Evolutionary conservation across 2,113 vertebrate species (phyloP), one percentile per base, ranked within the genome.

Genomic region (Brachyhypopomus gauderio): DNA sequence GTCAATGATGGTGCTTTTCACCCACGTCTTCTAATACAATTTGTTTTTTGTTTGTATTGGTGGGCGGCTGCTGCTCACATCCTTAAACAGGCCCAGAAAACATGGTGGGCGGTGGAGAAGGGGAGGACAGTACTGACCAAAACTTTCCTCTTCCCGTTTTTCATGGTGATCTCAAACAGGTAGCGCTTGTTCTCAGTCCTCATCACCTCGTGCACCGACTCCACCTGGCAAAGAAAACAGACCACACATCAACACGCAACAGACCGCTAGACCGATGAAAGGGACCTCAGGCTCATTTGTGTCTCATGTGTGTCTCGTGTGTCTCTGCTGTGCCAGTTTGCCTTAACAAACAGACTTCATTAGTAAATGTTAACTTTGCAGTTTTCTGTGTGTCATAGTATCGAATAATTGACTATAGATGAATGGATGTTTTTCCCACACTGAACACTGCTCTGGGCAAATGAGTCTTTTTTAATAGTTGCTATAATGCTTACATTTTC

Each of bases 131-230:
- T 69, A 88, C 93, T 93, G 85, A 95, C 94, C 90, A 95, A 78
- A 74, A 94, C 23, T 88, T 94, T 95, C 77, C 79, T 93, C 88
- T 94, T 95, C 75, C 94, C 92, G 1, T 90, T 93, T 78, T 86
- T 92, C 93, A 95, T 91, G 71, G 67, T 82, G 19, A 95, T 92
- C 84, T 95, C 93, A 86, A 95, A 95, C 48, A 88, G 71, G 16
- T 91, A 93, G 55, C 87, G 88, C 25, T 88, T 92, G 52, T 74
- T 84, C 17, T 83, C 87, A 0, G 63, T 36, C 67, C 67, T 82
- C 38, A 82, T 86, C 36, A 93, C 78, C 78, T 93, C 89, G 52
- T 90, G 84, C 62, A 95, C 94, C 0, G 92, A 92, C 85, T 95
- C 92, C 16, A 95, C 86, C 94, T 95, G 85, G 8, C 45, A 52